Evolutionary conservation across 2,113 vertebrate species (phyloP).

Genomic region (Cyprinodon brontotheroides): DNA sequence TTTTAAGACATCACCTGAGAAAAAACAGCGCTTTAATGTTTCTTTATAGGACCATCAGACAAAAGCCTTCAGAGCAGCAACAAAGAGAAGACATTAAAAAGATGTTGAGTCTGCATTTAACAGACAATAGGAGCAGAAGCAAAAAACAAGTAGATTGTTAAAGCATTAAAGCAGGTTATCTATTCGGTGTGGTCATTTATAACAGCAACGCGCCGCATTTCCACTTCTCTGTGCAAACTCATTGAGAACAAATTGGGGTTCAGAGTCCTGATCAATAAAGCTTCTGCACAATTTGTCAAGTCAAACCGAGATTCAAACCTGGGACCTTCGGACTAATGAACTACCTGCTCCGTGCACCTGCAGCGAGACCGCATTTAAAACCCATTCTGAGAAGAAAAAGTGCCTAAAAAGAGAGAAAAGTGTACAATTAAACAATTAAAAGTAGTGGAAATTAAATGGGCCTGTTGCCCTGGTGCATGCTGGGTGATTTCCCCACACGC

Average conservation of each 20-base stretch:
- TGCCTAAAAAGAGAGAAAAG: neutral
- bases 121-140: constrained; percentile 3
- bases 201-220: neutral
- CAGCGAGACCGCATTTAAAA: neutral
- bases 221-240: neutral
- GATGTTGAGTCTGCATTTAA: constrained; percentile 14
- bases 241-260: neutral
- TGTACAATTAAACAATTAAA: constrained; percentile 7
- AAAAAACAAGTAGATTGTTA: constrained; percentile 8
- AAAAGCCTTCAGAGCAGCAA: neutral
- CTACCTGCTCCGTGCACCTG: neutral
- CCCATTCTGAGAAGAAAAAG: constrained; percentile 1
- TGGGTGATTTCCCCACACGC: constrained; percentile 20
- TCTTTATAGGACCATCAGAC: constrained; percentile 2
- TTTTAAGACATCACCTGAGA: neutral
- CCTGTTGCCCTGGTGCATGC: constrained; percentile 22
- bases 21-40: constrained; percentile 3
- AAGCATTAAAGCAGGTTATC: constrained; percentile 13
- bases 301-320: neutral
- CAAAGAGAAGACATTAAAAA: constrained; percentile 12
- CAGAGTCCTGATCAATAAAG: neutral
- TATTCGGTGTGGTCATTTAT: constrained; percentile 20
- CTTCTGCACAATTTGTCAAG: neutral
- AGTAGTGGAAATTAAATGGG: neutral
- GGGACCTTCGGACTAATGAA: constrained; percentile 3